Conservation (phyloP, 2,113 vertebrate species). For the Cichladusa arquata region DNA sequence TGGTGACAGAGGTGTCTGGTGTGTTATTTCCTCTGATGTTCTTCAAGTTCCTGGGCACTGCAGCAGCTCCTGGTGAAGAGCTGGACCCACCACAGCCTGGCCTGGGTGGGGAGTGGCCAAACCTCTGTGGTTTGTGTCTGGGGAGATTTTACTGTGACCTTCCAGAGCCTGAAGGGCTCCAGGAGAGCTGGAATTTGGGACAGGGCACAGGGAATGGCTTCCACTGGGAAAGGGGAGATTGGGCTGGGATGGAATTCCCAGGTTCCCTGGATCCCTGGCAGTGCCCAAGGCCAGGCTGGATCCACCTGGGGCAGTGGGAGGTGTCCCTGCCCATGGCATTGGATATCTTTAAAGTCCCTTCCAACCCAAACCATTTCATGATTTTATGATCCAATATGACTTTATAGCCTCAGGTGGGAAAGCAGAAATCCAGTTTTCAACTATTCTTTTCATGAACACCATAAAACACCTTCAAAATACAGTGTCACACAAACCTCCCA, state of each 20-base stretch:
- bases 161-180: rapidly evolving
- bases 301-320: rapidly evolving
- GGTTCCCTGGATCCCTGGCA: neutral
- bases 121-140: neutral
- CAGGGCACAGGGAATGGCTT: neutral
- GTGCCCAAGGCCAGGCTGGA: neutral
- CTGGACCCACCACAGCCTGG: neutral
- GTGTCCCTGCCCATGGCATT: neutral
- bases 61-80: neutral
- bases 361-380: neutral
- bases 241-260: neutral
- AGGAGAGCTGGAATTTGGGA: neutral
- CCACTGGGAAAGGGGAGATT: neutral
- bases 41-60: neutral
- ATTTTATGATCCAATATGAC: neutral
- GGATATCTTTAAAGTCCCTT: neutral
- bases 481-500: neutral
- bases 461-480: neutral
- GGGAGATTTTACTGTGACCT: neutral
- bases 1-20: neutral
- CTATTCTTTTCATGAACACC: neutral
- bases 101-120: neutral
- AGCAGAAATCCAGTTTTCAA: neutral
- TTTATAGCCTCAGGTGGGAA: neutral
- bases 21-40: neutral